Conservation (phyloP, 2,888 invertebrate genomes). For the Trichopria drosophilae region DNA sequence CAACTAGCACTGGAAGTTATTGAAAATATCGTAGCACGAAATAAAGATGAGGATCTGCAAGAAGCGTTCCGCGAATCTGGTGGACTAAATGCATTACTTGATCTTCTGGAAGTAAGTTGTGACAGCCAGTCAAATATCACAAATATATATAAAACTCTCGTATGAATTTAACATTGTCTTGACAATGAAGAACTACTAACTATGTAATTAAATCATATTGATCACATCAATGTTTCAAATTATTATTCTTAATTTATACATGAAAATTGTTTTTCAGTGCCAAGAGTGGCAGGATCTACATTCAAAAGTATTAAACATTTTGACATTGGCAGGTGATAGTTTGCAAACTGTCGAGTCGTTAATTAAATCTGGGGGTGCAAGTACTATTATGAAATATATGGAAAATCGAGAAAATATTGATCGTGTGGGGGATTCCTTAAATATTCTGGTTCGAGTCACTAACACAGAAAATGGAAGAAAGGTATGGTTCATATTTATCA, state of each 20-base stretch:
- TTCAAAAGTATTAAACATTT: slow-evolving; percentile 36
- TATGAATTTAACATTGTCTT: too few relatives aligned
- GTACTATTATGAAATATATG: slow-evolving; percentile 40
- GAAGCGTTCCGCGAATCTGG: slow-evolving; percentile 61
- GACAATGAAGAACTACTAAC: too few relatives aligned
- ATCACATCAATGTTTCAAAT: too few relatives aligned
- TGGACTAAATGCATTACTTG: slow-evolving; percentile 60
- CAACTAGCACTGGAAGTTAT: slow-evolving; percentile 60
- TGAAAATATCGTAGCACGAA: slow-evolving; percentile 59
- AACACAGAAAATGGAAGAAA: slow-evolving; percentile 40
- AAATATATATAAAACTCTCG: too few relatives aligned
- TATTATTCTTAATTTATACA: slow-evolving; percentile 6
- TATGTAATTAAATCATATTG: too few relatives aligned
- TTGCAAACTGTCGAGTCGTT: slow-evolving; percentile 38
- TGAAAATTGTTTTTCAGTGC: slow-evolving; percentile 35
- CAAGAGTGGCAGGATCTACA: slow-evolving; percentile 44
- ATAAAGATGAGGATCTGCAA: slow-evolving; percentile 60
- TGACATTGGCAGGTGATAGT: slow-evolving; percentile 41
- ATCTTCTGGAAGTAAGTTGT: slow-evolving; percentile 61
- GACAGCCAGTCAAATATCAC: too few relatives aligned
- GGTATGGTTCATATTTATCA: slow-evolving; percentile 31
- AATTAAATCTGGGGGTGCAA: slow-evolving; percentile 38
- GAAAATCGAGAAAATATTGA: slow-evolving; percentile 32
- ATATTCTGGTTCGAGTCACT: slow-evolving; percentile 41
- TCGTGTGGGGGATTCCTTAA: slow-evolving; percentile 35